A percentile compares a stretch with the other conserved stretches of the same genome.
Conservation (phyloP, 2,888 invertebrate genomes). For the Didymodactylos carnosus region DNA sequence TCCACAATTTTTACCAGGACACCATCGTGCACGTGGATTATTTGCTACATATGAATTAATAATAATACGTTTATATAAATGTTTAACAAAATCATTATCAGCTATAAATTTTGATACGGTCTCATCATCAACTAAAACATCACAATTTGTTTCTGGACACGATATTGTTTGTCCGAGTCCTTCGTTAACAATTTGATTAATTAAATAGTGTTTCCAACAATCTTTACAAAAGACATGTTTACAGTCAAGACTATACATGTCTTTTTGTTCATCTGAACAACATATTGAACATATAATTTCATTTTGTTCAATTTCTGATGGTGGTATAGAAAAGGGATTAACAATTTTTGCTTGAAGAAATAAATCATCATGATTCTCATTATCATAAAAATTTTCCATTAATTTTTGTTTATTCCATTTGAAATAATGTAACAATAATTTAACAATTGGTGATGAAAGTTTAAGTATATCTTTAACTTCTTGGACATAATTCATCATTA, state of each 20-base stretch:
- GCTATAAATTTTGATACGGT: background rate
- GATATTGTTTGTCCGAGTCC: background rate
- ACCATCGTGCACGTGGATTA: conserved; percentile 39
- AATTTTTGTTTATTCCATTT: background rate
- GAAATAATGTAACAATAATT: background rate
- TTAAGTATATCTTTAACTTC: background rate
- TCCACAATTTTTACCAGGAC: conserved; percentile 66
- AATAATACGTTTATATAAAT: background rate
- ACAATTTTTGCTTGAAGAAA: background rate
- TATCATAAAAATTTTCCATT: background rate
- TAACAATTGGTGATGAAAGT: background rate
- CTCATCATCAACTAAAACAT: background rate
- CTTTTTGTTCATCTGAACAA: conserved; percentile 33
- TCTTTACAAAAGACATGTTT: conserved; percentile 80
- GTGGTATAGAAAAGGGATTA: background rate
- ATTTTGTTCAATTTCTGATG: background rate
- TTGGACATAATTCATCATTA: background rate
- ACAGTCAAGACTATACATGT: conserved; percentile 62
- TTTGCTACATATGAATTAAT: background rate
- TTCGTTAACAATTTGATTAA: background rate
- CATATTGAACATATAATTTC: background rate
- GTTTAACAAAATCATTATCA: background rate
- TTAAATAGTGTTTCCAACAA: conserved; percentile 75
- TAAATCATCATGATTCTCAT: background rate
- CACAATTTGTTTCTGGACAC: background rate